Evolutionary conservation across 2,888 invertebrate species (phyloP), one percentile per base, ranked within the genome.

Genomic region (Cephonodes hylas): DNA sequence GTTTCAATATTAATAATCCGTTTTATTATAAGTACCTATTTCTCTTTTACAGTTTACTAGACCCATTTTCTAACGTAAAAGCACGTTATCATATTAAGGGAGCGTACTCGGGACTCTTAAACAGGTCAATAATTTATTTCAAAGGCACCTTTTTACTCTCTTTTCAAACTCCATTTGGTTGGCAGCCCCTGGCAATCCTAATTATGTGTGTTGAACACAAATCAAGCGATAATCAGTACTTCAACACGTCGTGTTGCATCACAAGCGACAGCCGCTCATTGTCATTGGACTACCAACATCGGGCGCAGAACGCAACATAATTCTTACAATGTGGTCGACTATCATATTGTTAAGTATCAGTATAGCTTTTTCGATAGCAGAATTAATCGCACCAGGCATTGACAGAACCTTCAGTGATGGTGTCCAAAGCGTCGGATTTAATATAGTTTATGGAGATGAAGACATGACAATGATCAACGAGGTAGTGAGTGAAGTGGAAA

Each of bases 391-490:
- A 6, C 79, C 81, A 1, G 81, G 80, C 0, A 78, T 87, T 31
- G 76, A 83, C 0, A 79, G 83, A 58, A 72, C 75, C 2, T 38
- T 84, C 1, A 84, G 78, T 58, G 79, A 84, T 3, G 86, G 84
- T 2, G 84, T 85, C 0, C 74, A 66, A 3, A 89, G 88, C 64
- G 20, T 75, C 18, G 86, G 86, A 0, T 85, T 78, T 27, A 84
- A 77, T 61, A 66, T 89, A 0, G 65, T 90, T 1, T 90, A 88
- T 59, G 89, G 87, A 0, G 87, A 89, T 63, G 85, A 89, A 71
- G 86, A 89, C 44, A 59, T 89, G 63, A 74, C 77, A 1, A 60
- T 86, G 0, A 68, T 88, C 3, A 91, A 91, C 66, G 76, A 89
- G 61, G 86, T 86, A 1, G 80, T 88, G 0, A 70, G 69, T 3